Percentiles rank a stretch among this genome's conserved stretches.
phyloP scores from a whole-genome alignment of 64 coral and sea anemone species.

The Actinia tenebrosa region DNA sequence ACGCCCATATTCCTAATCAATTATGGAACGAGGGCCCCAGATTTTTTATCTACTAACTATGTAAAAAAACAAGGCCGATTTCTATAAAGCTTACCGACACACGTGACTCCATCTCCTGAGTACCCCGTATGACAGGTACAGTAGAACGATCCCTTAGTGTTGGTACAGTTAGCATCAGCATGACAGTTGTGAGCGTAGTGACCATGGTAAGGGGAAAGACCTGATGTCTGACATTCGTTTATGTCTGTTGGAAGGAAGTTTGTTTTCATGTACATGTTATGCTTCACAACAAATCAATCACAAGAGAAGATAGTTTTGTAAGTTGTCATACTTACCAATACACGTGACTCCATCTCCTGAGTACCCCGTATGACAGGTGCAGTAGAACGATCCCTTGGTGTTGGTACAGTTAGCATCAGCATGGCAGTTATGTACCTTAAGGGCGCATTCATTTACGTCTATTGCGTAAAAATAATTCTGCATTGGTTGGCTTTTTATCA shows the following conservation, averaged over 20 bases:
- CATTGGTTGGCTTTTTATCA: conserved; percentile 8
- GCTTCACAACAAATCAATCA: too few species aligned
- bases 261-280: neutral
- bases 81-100: conserved; percentile 22
- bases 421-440: conserved; percentile 32
- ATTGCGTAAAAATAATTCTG: neutral
- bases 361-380: conserved; percentile 47
- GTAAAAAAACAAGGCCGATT: too few species aligned
- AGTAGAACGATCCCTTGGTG: conserved; percentile 54
- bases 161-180: conserved; percentile 57
- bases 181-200: conserved; percentile 64
- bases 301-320: neutral
- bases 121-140: conserved; percentile 71
- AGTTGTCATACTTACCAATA: neutral
- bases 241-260: conserved; percentile 38
- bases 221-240: conserved; percentile 46
- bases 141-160: conserved; percentile 73
- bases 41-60: too few species aligned
- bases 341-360: conserved; percentile 54
- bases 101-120: conserved; percentile 59
- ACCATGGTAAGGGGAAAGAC: conserved; percentile 17
- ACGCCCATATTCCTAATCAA: too few species aligned
- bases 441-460: conserved; percentile 37
- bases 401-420: conserved; percentile 48
- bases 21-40: too few species aligned